Conservation (phyloP, 2,113 vertebrate species). For the Actinemys pallida region DNA sequence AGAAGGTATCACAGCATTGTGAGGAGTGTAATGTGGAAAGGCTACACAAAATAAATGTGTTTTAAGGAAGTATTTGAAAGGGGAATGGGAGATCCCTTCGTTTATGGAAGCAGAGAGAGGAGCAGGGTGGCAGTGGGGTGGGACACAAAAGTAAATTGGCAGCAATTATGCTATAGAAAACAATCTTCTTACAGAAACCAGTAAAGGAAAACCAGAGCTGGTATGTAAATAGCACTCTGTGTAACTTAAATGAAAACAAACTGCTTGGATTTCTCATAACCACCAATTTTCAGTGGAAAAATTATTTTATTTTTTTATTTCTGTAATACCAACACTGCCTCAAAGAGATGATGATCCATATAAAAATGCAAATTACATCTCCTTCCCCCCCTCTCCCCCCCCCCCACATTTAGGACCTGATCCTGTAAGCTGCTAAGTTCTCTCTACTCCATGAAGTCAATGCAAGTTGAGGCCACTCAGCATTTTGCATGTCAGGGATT, state of each 20-base stretch:
- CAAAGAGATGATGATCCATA: neutral
- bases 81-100: conserved; percentile 52
- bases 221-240: rapidly evolving
- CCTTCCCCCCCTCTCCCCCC: no score
- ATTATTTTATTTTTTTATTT: conserved; percentile 40
- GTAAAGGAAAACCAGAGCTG: neutral
- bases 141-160: neutral
- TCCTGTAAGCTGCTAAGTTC: neutral
- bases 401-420: neutral
- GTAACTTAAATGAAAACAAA: neutral
- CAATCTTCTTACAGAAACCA: neutral
- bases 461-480: neutral
- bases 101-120: conserved; percentile 49
- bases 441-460: neutral
- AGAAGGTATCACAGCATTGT: conserved; percentile 40
- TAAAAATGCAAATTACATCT: neutral
- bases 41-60: conserved; percentile 21
- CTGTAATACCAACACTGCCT: neutral
- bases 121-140: conserved; percentile 35
- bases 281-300: neutral
- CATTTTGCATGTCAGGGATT: neutral
- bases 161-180: neutral
- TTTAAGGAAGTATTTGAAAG: conserved; percentile 58
- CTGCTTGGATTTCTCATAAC: conserved; percentile 3
- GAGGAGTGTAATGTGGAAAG: conserved; percentile 44